A percentile compares a stretch with the other conserved stretches of the same genome.
Evolutionary conservation across 1,140 invertebrate species (phyloP).

Genomic region (Drosophila prosaltans): DNA sequence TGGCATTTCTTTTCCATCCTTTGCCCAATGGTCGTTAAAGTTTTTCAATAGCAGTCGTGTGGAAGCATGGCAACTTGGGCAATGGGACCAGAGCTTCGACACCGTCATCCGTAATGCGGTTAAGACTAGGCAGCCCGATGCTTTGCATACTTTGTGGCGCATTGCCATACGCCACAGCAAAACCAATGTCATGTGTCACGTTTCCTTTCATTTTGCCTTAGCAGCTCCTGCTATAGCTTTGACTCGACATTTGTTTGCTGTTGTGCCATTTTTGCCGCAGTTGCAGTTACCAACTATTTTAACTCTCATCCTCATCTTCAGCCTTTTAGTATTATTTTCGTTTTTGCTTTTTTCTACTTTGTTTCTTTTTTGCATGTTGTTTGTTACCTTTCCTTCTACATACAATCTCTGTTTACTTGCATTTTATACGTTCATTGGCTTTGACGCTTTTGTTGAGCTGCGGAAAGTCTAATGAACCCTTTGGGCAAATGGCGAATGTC

Average conservation of each 20-base stretch:
- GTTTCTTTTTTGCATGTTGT: constrained; percentile 19
- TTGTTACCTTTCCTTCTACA: constrained; percentile 21
- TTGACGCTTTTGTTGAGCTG: constrained; percentile 52
- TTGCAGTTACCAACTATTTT: constrained; percentile 35
- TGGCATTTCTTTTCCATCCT: not conserved
- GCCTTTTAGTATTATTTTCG: constrained; percentile 7
- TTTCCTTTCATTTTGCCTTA: constrained; percentile 52
- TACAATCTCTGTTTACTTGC: constrained; percentile 28
- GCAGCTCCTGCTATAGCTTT: constrained; percentile 26
- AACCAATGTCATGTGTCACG: constrained; percentile 57
- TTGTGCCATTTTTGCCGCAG: constrained; percentile 46
- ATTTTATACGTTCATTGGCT: constrained; percentile 73
- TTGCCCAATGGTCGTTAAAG: constrained; percentile 4
- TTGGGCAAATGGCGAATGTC: constrained; percentile 45
- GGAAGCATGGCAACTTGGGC: too few species aligned
- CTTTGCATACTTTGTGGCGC: constrained; percentile 53
- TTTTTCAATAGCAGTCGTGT: not conserved
- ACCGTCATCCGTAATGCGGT: not conserved
- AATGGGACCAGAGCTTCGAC: not conserved
- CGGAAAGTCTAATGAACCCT: constrained; percentile 74
- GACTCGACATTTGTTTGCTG: constrained; percentile 41
- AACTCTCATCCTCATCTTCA: constrained; percentile 16
- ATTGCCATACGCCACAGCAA: constrained; percentile 28
- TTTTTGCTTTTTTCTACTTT: not conserved
- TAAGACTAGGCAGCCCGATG: constrained; percentile 1